Evolutionary conservation across 1,140 invertebrate genomes (phyloP).

Genomic region (Hyles euphorbiae): DNA sequence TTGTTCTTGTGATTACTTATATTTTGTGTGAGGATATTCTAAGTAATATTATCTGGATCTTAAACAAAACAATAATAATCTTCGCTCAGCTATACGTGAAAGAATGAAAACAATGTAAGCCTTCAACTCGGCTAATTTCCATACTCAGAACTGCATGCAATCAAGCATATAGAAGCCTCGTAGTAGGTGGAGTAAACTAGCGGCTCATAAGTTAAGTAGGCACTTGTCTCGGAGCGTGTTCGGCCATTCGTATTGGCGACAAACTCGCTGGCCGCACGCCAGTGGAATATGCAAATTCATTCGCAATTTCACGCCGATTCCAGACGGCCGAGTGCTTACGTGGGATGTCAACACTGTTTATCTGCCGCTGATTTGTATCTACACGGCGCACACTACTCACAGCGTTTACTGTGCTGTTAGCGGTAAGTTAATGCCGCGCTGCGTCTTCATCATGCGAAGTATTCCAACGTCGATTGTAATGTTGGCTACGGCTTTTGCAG

Average conservation of each 20-base stretch:
- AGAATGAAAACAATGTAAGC: too few species aligned
- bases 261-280: constrained; percentile 39
- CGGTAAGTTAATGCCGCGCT: not conserved
- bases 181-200: too few species aligned
- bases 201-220: not conserved
- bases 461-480: too few species aligned
- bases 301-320: constrained; percentile 41
- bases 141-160: too few species aligned
- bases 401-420: not conserved
- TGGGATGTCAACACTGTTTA: constrained; percentile 44
- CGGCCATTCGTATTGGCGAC: constrained; percentile 24
- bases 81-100: too few species aligned
- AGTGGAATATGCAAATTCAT: constrained; percentile 57
- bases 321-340: constrained; percentile 38
- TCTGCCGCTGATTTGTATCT: constrained; percentile 6
- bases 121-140: too few species aligned
- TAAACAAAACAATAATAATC: too few species aligned
- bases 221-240: not conserved
- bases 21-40: too few species aligned
- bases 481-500: too few species aligned
- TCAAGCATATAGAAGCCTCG: too few species aligned
- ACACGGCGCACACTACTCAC: not conserved
- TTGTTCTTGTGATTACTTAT: not conserved
- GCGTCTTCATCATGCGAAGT: too few species aligned
- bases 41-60: too few species aligned